Conservation (phyloP, 2,888 invertebrate species). For the Halocaridina rubra region DNA sequence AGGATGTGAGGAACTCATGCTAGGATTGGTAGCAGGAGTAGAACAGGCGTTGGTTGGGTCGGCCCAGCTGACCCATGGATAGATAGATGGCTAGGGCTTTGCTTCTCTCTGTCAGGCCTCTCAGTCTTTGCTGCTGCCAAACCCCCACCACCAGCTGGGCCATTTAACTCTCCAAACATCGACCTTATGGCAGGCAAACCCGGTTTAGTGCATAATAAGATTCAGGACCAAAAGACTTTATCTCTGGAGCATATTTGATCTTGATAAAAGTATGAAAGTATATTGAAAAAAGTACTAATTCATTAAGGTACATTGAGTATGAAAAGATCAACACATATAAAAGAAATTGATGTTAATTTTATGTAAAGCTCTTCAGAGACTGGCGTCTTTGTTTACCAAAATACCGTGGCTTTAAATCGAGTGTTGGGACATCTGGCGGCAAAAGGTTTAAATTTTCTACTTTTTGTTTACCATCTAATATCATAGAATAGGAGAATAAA, state of each 20-base stretch:
- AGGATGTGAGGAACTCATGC: too few relatives aligned
- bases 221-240: not conserved
- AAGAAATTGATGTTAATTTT: not conserved
- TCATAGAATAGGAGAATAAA: not conserved
- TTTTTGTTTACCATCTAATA: slow-evolving; percentile 41
- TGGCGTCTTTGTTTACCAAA: slow-evolving; percentile 56
- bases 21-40: too few relatives aligned
- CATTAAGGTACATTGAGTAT: not conserved
- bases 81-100: not conserved
- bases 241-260: too few relatives aligned
- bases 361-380: slow-evolving; percentile 5
- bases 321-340: not conserved
- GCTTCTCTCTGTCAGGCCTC: not conserved
- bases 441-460: slow-evolving; percentile 41
- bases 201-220: slow-evolving; percentile 13
- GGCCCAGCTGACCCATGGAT: not conserved
- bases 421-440: slow-evolving; percentile 47
- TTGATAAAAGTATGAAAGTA: not conserved
- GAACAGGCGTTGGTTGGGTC: not conserved
- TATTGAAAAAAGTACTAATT: not conserved
- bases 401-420: slow-evolving; percentile 57
- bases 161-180: slow-evolving; percentile 55
- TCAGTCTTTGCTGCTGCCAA: slow-evolving; percentile 3
- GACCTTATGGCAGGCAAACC: slow-evolving; percentile 43
- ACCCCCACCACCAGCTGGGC: slow-evolving; percentile 50